Percentiles rank a stretch among this genome's conserved stretches.
phyloP scores from a whole-genome alignment of 2,888 invertebrate genomes.

The Tipula confusa region DNA sequence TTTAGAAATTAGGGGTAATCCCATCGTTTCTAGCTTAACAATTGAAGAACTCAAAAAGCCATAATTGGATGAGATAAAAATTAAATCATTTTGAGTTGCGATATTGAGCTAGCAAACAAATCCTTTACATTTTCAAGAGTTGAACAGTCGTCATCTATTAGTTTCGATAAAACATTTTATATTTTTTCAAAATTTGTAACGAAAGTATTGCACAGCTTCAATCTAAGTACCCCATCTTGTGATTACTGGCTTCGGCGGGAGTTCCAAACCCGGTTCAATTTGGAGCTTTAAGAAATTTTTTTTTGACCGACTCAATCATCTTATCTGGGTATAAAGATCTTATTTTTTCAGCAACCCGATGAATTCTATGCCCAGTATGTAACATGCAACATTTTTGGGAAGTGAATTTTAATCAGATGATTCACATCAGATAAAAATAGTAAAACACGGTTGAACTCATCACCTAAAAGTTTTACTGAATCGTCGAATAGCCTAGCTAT shows the following conservation, averaged over 20 bases:
- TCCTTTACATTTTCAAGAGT: too few relatives aligned
- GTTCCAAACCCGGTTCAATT: slow-evolving; percentile 36
- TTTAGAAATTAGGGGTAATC: too few relatives aligned
- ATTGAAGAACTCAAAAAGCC: too few relatives aligned
- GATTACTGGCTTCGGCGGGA: slow-evolving; percentile 41
- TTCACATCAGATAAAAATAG: slow-evolving; percentile 33
- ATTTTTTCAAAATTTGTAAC: too few relatives aligned
- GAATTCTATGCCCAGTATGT: slow-evolving; percentile 42
- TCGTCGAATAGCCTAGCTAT: background rate
- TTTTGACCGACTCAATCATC: slow-evolving; percentile 39
- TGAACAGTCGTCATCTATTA: too few relatives aligned
- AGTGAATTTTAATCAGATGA: slow-evolving; percentile 37
- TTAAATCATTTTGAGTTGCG: too few relatives aligned
- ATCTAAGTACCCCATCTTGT: slow-evolving; percentile 42
- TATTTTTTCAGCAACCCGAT: slow-evolving; percentile 40
- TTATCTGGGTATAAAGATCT: slow-evolving; percentile 37
- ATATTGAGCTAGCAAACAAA: too few relatives aligned
- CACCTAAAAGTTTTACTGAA: slow-evolving; percentile 20
- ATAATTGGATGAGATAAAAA: too few relatives aligned
- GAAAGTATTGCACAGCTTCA: too few relatives aligned
- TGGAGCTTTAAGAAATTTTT: slow-evolving; percentile 41
- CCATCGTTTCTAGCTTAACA: too few relatives aligned
- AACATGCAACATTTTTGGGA: slow-evolving; percentile 39
- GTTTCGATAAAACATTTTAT: too few relatives aligned
- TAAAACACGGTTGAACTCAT: slow-evolving; percentile 21